These are phyloP conservation scores for Brachyopa scutellaris DNA, from an alignment of 2,888 invertebrate genomes.

Conservation along the genomic window DNA sequence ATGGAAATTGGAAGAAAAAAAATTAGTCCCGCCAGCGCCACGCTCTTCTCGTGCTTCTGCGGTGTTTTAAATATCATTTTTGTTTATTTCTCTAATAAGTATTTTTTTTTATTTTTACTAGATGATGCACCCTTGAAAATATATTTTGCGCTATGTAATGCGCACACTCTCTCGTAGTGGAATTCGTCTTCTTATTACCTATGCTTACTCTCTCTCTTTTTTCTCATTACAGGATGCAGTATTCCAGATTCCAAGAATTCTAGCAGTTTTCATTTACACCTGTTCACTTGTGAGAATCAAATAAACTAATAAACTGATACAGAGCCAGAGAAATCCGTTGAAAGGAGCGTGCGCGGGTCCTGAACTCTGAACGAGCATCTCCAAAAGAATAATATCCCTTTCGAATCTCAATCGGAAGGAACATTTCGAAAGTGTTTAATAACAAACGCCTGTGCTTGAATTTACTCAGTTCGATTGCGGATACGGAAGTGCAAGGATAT, in stretches of 20 bases:
- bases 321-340: not conserved
- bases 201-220: not conserved
- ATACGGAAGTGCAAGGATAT: constrained; percentile 70
- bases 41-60: constrained; percentile 51
- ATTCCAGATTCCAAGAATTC: constrained; percentile 48
- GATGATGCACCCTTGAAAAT: constrained; percentile 71
- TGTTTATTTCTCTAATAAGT: not conserved
- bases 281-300: constrained; percentile 43
- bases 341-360: constrained; percentile 40
- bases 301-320: not conserved
- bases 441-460: constrained; percentile 68
- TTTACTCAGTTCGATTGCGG: constrained; percentile 69
- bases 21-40: constrained; percentile 58
- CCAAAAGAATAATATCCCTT: constrained; percentile 24
- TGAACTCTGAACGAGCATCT: constrained; percentile 29
- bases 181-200: constrained; percentile 2
- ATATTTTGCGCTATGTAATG: constrained; percentile 31
- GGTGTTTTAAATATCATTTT: constrained; percentile 34
- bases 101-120: constrained; percentile 27
- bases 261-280: constrained; percentile 70
- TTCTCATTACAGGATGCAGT: constrained; percentile 51
- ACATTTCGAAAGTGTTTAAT: constrained; percentile 66
- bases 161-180: constrained; percentile 45
- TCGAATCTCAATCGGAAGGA: constrained; percentile 6
- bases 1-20: constrained; percentile 28